Percentiles rank a stretch among this genome's conserved stretches.
These are phyloP conservation scores for Oncorhynchus keta DNA, from an alignment of 2,113 vertebrate genomes.

Conservation along the genomic window DNA sequence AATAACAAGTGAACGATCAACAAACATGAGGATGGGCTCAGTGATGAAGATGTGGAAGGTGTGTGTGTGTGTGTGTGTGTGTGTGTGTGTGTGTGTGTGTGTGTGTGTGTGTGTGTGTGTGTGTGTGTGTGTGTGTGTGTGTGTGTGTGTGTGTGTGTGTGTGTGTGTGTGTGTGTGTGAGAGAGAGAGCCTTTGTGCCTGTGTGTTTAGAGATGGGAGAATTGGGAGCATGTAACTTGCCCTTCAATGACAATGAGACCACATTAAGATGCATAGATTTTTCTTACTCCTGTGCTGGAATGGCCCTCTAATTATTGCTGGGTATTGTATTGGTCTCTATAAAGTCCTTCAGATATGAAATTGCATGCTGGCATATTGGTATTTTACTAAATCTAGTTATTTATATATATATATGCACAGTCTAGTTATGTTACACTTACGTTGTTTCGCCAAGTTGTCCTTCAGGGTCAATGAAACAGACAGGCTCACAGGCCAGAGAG, in stretches of 20 bases:
- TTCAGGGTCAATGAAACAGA: neutral
- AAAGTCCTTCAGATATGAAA: neutral
- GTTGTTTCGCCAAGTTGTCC: neutral
- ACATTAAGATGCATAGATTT: neutral
- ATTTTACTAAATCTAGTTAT: neutral
- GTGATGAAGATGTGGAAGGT: neutral
- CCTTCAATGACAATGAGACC: neutral
- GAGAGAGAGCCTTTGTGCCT: neutral
- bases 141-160: neutral
- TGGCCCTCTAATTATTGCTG: neutral
- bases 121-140: neutral
- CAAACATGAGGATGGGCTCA: slow-evolving; percentile 5
- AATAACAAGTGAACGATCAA: neutral
- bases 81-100: neutral
- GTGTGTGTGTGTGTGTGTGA: too few species aligned
- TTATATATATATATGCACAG: too few species aligned
- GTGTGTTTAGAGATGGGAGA: neutral
- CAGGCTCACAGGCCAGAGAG: neutral
- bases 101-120: neutral
- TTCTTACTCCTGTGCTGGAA: neutral
- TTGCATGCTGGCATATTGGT: neutral
- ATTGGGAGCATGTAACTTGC: too few species aligned
- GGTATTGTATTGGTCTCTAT: neutral
- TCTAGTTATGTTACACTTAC: too few species aligned
- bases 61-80: neutral